Percentiles rank a stretch among this genome's conserved stretches.
Evolutionary conservation across 2,888 invertebrate genomes (phyloP).

Genomic region (Lepeophtheirus nordmannii): DNA sequence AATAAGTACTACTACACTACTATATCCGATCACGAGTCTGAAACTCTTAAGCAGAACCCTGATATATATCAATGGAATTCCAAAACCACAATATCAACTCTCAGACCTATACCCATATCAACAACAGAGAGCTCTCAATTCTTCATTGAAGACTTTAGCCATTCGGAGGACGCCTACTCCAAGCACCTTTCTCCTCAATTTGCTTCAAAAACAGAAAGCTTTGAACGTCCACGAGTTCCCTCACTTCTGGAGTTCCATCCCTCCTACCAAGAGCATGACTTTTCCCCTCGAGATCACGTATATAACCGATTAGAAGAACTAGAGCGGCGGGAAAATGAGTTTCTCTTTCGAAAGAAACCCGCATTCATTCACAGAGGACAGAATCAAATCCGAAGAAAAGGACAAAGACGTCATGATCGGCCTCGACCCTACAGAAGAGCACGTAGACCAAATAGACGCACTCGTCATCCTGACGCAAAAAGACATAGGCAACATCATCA

Average conservation of each 20-base stretch:
- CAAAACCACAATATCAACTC: not conserved
- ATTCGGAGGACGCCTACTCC: not conserved
- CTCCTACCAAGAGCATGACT: not conserved
- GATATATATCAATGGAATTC: not conserved
- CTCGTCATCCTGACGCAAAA: not conserved
- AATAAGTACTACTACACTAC: not conserved
- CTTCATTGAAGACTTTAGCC: not conserved
- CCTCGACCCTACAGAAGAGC: not conserved
- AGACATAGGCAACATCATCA: no score
- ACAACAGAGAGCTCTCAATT: not conserved
- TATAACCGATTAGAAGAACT: not conserved
- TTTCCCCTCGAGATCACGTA: not conserved
- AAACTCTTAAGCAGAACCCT: not conserved
- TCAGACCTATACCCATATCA: not conserved
- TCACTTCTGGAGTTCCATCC: not conserved
- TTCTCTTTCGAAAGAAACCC: not conserved
- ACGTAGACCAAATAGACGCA: not conserved
- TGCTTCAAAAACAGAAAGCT: not conserved
- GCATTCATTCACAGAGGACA: not conserved
- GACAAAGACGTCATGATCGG: constrained; percentile 1
- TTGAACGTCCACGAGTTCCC: not conserved
- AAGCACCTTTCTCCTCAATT: not conserved
- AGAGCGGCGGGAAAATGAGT: not conserved
- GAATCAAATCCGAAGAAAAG: not conserved
- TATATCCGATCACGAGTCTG: not conserved